Percentiles rank a stretch among this genome's conserved stretches.
These are phyloP conservation scores for Morinoia aosen DNA, from an alignment of 2,888 invertebrate genomes.

Conservation along the genomic window DNA sequence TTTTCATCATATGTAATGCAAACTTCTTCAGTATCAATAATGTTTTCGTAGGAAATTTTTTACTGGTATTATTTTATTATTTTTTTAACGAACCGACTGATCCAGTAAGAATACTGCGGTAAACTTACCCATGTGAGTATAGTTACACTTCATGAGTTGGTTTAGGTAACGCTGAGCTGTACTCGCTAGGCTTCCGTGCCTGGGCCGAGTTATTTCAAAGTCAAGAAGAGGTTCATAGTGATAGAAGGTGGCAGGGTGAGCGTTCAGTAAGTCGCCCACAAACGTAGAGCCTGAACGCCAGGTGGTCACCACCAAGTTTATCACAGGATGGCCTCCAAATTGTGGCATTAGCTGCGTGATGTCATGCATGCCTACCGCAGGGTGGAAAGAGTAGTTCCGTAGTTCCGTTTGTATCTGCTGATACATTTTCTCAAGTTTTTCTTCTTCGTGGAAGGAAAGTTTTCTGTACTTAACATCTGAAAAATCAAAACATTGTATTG, in stretches of 20 bases:
- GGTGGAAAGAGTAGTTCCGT: not conserved
- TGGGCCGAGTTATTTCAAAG: conserved; percentile 85
- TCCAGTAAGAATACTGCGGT: not conserved
- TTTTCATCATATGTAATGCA: too few species aligned
- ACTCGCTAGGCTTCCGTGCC: conserved; percentile 80
- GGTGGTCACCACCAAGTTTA: conserved; percentile 86
- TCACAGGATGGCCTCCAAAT: conserved; percentile 80
- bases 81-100: too few species aligned
- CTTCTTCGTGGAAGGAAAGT: not conserved
- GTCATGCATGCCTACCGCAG: not conserved
- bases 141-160: conserved; percentile 84
- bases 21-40: too few species aligned
- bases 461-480: not conserved
- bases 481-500: not conserved
- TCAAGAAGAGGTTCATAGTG: conserved; percentile 90
- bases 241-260: conserved; percentile 88
- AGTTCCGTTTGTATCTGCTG: not conserved
- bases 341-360: conserved; percentile 79
- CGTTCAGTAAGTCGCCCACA: conserved; percentile 82
- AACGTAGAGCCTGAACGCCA: conserved; percentile 94
- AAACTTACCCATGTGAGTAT: conserved; percentile 76
- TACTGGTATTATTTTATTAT: not conserved
- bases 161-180: conserved; percentile 80
- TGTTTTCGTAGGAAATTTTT: too few species aligned
- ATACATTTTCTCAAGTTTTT: not conserved